Conservation (phyloP, 2,888 invertebrate species). For the Tachina lurida region DNA sequence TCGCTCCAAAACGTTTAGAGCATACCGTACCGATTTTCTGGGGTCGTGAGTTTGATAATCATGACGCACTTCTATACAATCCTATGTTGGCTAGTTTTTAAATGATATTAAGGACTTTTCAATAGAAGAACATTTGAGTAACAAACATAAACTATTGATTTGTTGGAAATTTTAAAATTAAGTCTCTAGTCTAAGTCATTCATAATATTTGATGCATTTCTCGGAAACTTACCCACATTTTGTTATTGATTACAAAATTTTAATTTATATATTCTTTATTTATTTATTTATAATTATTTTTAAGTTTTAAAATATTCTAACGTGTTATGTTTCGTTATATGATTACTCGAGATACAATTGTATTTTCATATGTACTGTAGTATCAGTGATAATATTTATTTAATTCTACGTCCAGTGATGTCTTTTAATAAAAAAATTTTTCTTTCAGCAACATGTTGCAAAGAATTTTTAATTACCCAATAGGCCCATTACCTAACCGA, state of each 20-base stretch:
- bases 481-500: background rate
- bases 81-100: conserved; percentile 72
- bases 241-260: conserved; percentile 6
- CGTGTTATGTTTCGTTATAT: background rate
- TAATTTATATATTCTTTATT: conserved; percentile 13
- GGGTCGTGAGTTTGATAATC: conserved; percentile 76
- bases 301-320: background rate
- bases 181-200: conserved; percentile 78
- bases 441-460: background rate
- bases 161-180: conserved; percentile 44
- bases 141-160: conserved; percentile 13
- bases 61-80: conserved; percentile 79
- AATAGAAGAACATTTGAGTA: background rate
- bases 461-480: background rate
- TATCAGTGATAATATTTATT: background rate
- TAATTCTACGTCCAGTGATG: background rate
- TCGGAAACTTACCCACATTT: conserved; percentile 4
- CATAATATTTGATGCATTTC: conserved; percentile 43
- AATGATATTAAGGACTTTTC: background rate
- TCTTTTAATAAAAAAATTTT: background rate
- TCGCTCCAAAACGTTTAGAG: conserved; percentile 29
- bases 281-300: conserved; percentile 10
- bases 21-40: conserved; percentile 36
- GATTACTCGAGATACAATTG: background rate
- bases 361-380: background rate